Conservation (phyloP, 2,888 invertebrate species). For the Dynastes hyllus region DNA sequence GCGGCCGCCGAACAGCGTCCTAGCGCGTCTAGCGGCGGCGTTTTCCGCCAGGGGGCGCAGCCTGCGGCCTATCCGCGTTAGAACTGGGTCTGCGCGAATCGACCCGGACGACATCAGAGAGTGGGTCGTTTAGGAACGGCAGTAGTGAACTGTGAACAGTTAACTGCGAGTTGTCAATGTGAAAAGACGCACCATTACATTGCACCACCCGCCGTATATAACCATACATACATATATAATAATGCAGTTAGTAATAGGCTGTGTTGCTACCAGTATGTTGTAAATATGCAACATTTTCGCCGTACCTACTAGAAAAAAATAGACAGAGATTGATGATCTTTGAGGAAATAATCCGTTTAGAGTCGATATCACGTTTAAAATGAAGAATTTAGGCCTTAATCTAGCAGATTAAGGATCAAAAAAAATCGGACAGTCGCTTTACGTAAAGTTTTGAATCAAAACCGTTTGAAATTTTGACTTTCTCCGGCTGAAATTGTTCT, state of each 20-base stretch:
- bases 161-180: constrained; percentile 62
- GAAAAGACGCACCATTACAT: constrained; percentile 52
- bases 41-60: constrained; percentile 63
- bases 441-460: too few species aligned
- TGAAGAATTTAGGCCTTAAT: too few species aligned
- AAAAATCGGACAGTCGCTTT: too few species aligned
- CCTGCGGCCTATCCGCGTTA: constrained; percentile 61
- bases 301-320: too few species aligned
- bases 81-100: constrained; percentile 65
- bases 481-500: too few species aligned
- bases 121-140: constrained; percentile 60
- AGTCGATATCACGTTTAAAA: too few species aligned
- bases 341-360: too few species aligned
- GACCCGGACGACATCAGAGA: constrained; percentile 61
- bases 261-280: not conserved
- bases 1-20: constrained; percentile 24
- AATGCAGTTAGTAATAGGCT: constrained; percentile 1
- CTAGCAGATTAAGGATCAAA: too few species aligned
- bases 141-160: constrained; percentile 62
- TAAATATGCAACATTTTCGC: not conserved
- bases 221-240: not conserved
- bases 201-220: not conserved
- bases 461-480: too few species aligned
- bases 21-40: constrained; percentile 57
- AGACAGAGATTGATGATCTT: too few species aligned